Percentiles rank a stretch among this genome's conserved stretches.
Conservation (phyloP, 1,140 invertebrate genomes). For the Hyles vespertilio region DNA sequence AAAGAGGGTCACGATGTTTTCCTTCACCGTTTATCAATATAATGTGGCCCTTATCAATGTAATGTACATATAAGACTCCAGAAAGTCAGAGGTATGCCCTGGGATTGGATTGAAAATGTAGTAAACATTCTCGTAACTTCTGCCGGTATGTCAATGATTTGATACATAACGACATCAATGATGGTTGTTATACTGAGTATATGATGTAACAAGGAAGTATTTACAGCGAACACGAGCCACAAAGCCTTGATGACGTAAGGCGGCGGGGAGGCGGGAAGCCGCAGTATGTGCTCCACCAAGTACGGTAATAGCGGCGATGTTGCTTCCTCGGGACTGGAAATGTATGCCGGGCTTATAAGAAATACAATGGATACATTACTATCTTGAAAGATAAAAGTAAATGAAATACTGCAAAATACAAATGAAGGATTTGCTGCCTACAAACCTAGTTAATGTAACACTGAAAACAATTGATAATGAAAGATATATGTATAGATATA, state of each 20-base stretch:
- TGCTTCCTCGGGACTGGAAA: conserved; percentile 55
- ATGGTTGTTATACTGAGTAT: neutral
- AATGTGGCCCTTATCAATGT: too few species aligned
- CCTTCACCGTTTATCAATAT: too few species aligned
- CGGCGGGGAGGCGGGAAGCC: conserved; percentile 39
- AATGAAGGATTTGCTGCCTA: neutral
- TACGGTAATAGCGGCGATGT: conserved; percentile 48
- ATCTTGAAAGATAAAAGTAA: neutral
- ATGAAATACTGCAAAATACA: neutral
- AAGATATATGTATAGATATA: too few species aligned
- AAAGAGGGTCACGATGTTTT: too few species aligned
- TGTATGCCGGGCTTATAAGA: neutral
- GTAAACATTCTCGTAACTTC: neutral
- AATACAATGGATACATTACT: neutral
- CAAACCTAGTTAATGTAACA: too few species aligned
- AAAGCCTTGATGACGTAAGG: conserved; percentile 58
- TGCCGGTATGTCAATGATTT: neutral
- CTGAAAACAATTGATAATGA: too few species aligned
- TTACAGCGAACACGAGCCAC: conserved; percentile 67
- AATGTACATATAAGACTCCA: too few species aligned
- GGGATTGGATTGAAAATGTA: neutral
- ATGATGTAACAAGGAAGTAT: conserved; percentile 5
- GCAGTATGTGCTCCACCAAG: conserved; percentile 51
- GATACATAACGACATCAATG: neutral
- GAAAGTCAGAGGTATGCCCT: too few species aligned